Conservation (phyloP, 2,113 vertebrate species). For the Salvelinus fontinalis region DNA sequence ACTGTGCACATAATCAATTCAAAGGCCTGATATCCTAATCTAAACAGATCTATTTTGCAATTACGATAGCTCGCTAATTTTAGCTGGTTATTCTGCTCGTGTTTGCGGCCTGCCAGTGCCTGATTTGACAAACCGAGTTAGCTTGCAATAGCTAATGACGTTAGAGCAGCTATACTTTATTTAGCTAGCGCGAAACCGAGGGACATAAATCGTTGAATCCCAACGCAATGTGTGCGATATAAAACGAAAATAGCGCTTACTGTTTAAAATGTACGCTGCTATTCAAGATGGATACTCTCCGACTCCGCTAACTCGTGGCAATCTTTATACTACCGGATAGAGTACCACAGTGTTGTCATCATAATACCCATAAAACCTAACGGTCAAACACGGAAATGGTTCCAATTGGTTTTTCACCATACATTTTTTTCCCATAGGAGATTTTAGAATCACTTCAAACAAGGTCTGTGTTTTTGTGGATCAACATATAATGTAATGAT, state of each 20-base stretch:
- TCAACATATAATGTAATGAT: no score
- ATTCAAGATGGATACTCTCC: constrained; percentile 48
- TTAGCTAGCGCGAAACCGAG: no score
- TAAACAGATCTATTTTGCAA: background rate
- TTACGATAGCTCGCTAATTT: background rate
- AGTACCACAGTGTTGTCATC: no score
- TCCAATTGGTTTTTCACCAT: constrained; percentile 4
- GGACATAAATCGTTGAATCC: background rate
- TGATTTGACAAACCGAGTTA: background rate
- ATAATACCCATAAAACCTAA: no score
- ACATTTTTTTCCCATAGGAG: no score
- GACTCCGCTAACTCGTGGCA: constrained; percentile 39
- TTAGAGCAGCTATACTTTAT: no score
- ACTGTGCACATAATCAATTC: no score
- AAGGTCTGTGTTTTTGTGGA: no score
- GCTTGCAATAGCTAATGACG: no score
- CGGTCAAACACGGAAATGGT: constrained; percentile 12
- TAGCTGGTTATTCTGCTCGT: background rate
- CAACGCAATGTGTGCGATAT: background rate
- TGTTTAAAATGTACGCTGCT: constrained; percentile 18
- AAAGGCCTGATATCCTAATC: no score
- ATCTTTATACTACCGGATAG: constrained; percentile 38
- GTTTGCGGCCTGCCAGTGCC: background rate
- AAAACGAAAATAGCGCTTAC: constrained; percentile 23
- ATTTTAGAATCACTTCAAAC: no score